Percentiles rank a stretch among this genome's conserved stretches.
Evolutionary conservation across 2,888 invertebrate genomes (phyloP).

Genomic region (Cabera pusaria): DNA sequence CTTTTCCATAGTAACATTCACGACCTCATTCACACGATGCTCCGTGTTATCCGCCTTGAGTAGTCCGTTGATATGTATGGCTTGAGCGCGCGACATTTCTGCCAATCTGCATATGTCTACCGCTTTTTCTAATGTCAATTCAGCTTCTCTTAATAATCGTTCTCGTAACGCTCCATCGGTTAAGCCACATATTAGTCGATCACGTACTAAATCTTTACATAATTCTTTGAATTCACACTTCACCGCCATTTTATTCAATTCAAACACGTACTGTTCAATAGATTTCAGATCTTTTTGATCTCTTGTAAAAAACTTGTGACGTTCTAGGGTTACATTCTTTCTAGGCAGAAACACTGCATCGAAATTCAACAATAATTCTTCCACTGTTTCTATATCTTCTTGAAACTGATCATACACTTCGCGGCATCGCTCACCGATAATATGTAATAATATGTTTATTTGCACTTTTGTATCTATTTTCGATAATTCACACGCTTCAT

Average conservation of each 20-base stretch:
- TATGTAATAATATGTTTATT: too few relatives aligned
- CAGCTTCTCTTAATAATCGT: conserved; percentile 25
- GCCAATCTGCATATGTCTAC: conserved; percentile 23
- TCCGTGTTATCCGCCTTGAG: conserved; percentile 8
- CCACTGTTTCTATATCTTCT: too few relatives aligned
- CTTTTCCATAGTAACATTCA: too few relatives aligned
- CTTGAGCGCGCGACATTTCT: conserved; percentile 22
- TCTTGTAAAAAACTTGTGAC: too few relatives aligned
- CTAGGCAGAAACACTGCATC: conserved; percentile 2
- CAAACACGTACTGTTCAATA: conserved; percentile 13
- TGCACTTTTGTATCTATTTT: too few relatives aligned
- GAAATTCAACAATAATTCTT: neutral
- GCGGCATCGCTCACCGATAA: too few relatives aligned
- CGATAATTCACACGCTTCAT: too few relatives aligned
- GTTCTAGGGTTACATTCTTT: too few relatives aligned
- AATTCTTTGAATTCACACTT: conserved; percentile 31
- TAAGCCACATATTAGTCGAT: conserved; percentile 32
- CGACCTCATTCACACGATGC: neutral
- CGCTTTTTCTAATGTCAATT: conserved; percentile 25
- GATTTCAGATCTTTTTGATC: conserved; percentile 6
- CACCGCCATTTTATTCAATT: conserved; percentile 29
- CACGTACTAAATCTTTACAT: conserved; percentile 24
- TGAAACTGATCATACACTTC: too few relatives aligned
- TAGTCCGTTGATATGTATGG: conserved; percentile 18
- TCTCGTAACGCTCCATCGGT: conserved; percentile 21